Evolutionary conservation across 2,113 vertebrate species (phyloP).

Genomic region (Tachycineta bicolor): DNA sequence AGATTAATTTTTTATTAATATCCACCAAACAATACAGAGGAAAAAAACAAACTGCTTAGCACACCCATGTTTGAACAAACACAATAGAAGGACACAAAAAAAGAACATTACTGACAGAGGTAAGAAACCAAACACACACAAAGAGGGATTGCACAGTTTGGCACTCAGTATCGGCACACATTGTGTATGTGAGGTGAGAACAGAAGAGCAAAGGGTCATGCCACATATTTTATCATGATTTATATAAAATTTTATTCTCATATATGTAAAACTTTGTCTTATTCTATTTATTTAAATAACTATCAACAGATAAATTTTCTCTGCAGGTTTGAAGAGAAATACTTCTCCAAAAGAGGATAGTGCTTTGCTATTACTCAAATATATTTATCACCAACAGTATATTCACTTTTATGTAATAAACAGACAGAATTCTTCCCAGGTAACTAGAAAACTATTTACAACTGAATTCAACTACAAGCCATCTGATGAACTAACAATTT

Average conservation of each 20-base stretch:
- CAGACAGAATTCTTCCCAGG: neutral
- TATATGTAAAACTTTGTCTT: neutral
- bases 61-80: neutral
- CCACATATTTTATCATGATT: neutral
- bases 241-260: neutral
- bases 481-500: neutral
- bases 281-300: neutral
- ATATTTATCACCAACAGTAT: neutral
- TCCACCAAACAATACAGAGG: neutral
- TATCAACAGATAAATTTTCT: neutral
- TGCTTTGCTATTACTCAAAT: neutral
- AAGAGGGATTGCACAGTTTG: neutral
- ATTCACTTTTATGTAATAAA: neutral
- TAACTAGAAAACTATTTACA: neutral
- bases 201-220: neutral
- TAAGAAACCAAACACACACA: neutral
- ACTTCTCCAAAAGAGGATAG: neutral
- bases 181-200: neutral
- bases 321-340: neutral
- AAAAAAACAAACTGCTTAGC: neutral
- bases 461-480: neutral
- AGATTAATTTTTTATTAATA: neutral
- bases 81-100: neutral
- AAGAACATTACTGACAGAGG: neutral
- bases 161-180: rapidly evolving